Conservation (phyloP, 2,888 invertebrate genomes). For the Pinctada fucata region DNA sequence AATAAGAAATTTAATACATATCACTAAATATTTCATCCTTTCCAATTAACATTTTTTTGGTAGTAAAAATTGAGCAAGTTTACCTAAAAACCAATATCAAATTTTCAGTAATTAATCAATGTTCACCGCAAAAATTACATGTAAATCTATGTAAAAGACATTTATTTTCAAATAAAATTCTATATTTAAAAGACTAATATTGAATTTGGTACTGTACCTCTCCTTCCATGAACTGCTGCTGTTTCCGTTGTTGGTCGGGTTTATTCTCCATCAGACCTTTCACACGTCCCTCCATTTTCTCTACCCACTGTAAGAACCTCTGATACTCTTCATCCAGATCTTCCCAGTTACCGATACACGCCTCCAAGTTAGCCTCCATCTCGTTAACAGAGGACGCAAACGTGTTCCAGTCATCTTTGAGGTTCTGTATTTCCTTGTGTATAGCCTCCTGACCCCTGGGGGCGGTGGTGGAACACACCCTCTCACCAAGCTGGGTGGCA, state of each 20-base stretch:
- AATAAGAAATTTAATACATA: neutral
- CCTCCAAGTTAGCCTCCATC: conserved; percentile 88
- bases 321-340: conserved; percentile 92
- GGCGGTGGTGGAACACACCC: conserved; percentile 81
- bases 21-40: neutral
- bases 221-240: conserved; percentile 58
- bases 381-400: conserved; percentile 79
- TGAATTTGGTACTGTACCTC: conserved; percentile 51
- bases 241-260: conserved; percentile 61
- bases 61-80: too few relatives aligned
- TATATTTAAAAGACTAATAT: too few relatives aligned
- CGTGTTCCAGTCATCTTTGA: conserved; percentile 71
- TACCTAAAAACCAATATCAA: too few relatives aligned
- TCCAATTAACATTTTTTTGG: too few relatives aligned
- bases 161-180: too few relatives aligned
- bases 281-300: conserved; percentile 60
- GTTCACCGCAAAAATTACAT: too few relatives aligned
- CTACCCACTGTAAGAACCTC: conserved; percentile 89
- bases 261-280: conserved; percentile 61
- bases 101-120: too few relatives aligned
- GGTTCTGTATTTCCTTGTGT: conserved; percentile 66
- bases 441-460: conserved; percentile 70
- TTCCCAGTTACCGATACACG: conserved; percentile 92
- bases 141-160: too few relatives aligned
- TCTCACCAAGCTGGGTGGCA: conserved; percentile 82